Conservation (phyloP, 2,797 vertebrate genomes). For the Margarornis squamiger region DNA sequence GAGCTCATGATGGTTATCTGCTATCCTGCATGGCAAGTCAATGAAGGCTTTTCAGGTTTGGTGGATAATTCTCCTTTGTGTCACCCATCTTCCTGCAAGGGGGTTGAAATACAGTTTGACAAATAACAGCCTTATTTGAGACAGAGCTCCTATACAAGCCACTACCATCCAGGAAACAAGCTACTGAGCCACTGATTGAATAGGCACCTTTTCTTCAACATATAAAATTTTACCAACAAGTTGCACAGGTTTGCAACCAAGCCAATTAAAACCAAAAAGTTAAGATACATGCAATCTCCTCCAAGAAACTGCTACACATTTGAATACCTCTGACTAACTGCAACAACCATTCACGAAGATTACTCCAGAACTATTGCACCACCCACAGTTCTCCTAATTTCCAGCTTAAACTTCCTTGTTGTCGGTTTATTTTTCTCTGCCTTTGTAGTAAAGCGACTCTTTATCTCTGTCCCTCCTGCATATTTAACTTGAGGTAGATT, state of each 20-base stretch:
- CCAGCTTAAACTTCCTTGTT: not conserved
- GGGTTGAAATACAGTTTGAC: not conserved
- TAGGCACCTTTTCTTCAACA: not conserved
- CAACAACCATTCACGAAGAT: accelerated
- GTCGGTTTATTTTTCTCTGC: not conserved
- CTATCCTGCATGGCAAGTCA: not conserved
- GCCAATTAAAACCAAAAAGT: not conserved
- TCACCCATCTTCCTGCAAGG: not conserved
- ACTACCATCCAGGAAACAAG: not conserved
- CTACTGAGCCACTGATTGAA: not conserved
- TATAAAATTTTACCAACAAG: not conserved
- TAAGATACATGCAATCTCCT: not conserved
- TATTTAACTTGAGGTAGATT: not conserved
- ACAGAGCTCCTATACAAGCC: not conserved
- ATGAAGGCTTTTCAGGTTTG: not conserved
- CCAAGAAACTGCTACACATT: not conserved
- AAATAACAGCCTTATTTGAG: not conserved
- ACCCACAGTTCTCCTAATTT: not conserved
- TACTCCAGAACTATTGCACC: not conserved
- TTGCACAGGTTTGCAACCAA: not conserved
- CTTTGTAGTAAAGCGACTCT: not conserved
- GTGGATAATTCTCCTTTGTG: not conserved
- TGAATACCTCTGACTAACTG: not conserved
- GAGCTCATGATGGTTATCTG: not conserved
- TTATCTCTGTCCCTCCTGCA: not conserved